Evolutionary conservation across 2,797 vertebrate species (phyloP), one percentile per base, ranked within the genome.

Genomic region (Sternarchorhynchus goeldii): DNA sequence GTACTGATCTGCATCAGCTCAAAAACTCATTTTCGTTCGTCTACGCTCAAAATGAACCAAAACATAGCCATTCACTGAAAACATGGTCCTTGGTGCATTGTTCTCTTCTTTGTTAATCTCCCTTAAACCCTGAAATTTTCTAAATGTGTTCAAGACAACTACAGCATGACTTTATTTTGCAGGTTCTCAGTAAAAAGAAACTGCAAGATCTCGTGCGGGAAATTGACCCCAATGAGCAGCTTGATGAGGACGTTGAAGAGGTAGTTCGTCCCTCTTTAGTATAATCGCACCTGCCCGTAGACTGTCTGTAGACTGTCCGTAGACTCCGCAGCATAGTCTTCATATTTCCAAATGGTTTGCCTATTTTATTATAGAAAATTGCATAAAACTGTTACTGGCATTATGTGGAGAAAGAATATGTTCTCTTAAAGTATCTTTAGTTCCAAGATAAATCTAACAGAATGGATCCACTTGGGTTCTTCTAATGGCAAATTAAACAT

Each of bases 121-220:
- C 41, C 41, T 50, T 10, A 50, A 12, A 50, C 12, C 45, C 45
- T 50, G 45, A 14, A 64, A 64, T 34, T 18, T n/a, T 39, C 8
- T 14, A n/a, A 5, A 17, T 36, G 10, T 25, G 25, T 14, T 31
- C 32, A 4, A 3, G 10, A 20, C 29, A 39, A 73, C 45, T 8
- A 16, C 7, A 34, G 21, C 2, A 55, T 36, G n/a, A 29, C 6
- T 58, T 7, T 41, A 4, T 68, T 8, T 16, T 68, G 4, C 84
- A 99, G 98, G 96, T 99, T 79, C 94, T 99, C 83, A 97, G 95
- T 76, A 99, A 99, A 92, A 99, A 99, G 93, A 99, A 99, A 83
- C 88, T 99, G 75, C 98, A 99, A 86, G 98, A 99, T 88, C 91
- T 99, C 85, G 98, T 99, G 82, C 94, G 97, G 85, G 97, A 99